Percentiles rank a stretch among this genome's conserved stretches.
Conservation (phyloP, 2,797 vertebrate species). For the Gila robusta region DNA sequence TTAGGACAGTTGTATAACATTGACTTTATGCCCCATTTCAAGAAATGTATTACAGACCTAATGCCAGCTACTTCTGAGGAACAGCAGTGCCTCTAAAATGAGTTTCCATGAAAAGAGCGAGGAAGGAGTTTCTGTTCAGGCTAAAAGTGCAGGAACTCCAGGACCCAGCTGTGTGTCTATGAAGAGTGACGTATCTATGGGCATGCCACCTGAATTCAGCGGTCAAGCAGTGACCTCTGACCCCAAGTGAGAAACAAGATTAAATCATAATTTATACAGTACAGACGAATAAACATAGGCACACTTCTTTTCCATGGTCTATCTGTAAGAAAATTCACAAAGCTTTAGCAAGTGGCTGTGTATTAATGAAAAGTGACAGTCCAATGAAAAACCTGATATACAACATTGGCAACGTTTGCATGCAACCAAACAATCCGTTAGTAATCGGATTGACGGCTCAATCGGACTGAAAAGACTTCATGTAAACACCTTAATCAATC, state of each 20-base stretch:
- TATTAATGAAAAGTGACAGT: background rate
- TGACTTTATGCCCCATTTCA: background rate
- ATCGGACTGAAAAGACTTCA: too few relatives aligned
- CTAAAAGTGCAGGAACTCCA: background rate
- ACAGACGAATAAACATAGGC: background rate
- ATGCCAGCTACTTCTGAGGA: background rate
- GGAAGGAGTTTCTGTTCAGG: background rate
- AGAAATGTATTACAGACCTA: background rate
- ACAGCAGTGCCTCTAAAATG: conserved; percentile 17
- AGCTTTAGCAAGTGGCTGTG: background rate
- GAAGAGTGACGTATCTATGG: conserved; percentile 27
- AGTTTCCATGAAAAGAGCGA: background rate
- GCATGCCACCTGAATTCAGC: conserved; percentile 32
- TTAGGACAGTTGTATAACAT: background rate
- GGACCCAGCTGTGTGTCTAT: conserved; percentile 35
- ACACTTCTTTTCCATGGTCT: background rate
- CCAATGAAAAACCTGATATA: background rate
- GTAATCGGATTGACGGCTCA: too few relatives aligned
- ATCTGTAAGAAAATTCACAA: background rate
- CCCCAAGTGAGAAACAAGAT: background rate
- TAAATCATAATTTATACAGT: background rate
- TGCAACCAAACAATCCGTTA: too few relatives aligned
- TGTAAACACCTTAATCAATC: too few relatives aligned
- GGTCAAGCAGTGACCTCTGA: background rate
- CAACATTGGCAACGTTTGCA: background rate